Percentiles rank a stretch among this genome's conserved stretches.
These are phyloP conservation scores for Miniopterus natalensis DNA, from an alignment of 2,113 vertebrate genomes.

Conservation along the genomic window DNA sequence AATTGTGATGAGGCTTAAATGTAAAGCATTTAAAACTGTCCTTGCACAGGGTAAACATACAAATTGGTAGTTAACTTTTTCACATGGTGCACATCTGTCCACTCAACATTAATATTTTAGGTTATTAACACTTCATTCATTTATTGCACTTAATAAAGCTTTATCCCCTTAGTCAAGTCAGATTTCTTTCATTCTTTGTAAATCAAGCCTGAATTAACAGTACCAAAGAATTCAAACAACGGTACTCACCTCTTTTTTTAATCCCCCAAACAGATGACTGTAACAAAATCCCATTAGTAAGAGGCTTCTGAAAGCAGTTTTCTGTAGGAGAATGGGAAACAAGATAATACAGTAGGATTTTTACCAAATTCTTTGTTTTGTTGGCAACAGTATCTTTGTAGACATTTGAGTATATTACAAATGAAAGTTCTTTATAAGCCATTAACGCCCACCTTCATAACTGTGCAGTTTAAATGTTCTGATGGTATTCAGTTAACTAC, in stretches of 20 bases:
- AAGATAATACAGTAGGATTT: not conserved
- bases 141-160: not conserved
- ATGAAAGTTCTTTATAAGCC: not conserved
- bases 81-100: not conserved
- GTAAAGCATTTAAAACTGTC: not conserved
- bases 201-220: conserved; percentile 10
- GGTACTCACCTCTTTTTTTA: not conserved
- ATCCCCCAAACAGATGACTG: not conserved
- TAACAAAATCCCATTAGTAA: not conserved
- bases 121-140: not conserved
- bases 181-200: conserved; percentile 46
- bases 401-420: not conserved
- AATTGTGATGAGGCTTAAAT: not conserved
- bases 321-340: not conserved
- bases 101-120: not conserved
- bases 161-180: not conserved
- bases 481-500: not conserved
- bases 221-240: not conserved
- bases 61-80: not conserved
- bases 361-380: not conserved
- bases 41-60: not conserved
- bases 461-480: not conserved
- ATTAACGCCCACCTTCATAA: conserved; percentile 8
- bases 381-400: not conserved
- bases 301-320: not conserved